Base-by-base conservation (phyloP, 1,140 invertebrate species). In the Leptoteleia sp. region DNA sequence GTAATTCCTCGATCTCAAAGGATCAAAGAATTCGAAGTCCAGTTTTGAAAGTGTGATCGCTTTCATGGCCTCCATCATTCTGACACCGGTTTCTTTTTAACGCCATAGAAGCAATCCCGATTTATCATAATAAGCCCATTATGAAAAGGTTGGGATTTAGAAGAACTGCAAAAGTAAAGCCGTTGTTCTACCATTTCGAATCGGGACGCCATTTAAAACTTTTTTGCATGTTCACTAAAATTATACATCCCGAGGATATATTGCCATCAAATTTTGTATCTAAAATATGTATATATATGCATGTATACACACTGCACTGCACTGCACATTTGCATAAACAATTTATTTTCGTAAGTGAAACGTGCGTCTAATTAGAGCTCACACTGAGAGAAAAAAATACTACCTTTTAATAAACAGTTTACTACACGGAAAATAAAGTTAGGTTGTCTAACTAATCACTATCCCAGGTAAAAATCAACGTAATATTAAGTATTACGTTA, bases 1-100 rank as follows among this genome's bases (percentile, higher is more conserved):
- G 83, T 82, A 85, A 83, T 80, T 79, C 79, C 73, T 59, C 70
- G 76, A 64, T 76, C 72, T 71, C 75, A 81, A 61, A 70, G 65
- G 75, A 70, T 62, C 65, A 71, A 67, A 71, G 55, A 64, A 64
- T 62, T 76, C 57, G 38, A 64, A 50, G 75, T 71, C 73, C 77
- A 77, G 72, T 81, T 76, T 76, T 59, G 54, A 76, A 76, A 76
- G 45, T 68, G 55, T 38, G 62, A 76, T 76, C 62, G 72, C 62
- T 79, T 77, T 76, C 57, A 71, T 64, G 73, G 67, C 62, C 80
- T 76, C 73, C 64, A 64, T 77, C 73, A 71, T 65, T 31, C 67
- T 71, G 67, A 72, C 61, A 72, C 59, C 76, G 67, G 76, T 78
- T 76, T 72, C 52, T 67, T 67, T 78, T 78, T 67, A 71, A 61